Evolutionary conservation across 2,113 vertebrate species (phyloP).

Genomic region (Psilopogon haemacephalus): DNA sequence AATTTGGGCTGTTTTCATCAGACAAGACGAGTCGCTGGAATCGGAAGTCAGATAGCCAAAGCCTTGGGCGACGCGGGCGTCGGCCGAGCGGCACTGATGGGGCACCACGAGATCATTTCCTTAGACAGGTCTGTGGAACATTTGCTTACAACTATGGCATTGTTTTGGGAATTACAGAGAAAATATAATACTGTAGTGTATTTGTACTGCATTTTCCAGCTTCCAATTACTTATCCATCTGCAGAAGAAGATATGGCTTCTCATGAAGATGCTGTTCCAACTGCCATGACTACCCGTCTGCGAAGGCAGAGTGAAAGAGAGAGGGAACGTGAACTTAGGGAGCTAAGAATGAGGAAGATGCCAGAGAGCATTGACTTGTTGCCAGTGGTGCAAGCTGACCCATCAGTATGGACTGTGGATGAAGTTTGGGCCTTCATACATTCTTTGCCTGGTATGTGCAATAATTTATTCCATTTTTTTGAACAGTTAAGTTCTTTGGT

Average conservation of each 20-base stretch:
- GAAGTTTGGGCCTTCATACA: constrained; percentile 94
- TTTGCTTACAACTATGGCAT: constrained; percentile 65
- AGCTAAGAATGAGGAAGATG: constrained; percentile 79
- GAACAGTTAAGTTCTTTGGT: neutral
- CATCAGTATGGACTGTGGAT: constrained; percentile 92
- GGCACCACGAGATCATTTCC: constrained; percentile 81
- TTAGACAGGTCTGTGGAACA: constrained; percentile 86
- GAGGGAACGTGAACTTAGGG: constrained; percentile 78
- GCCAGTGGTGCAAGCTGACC: constrained; percentile 81
- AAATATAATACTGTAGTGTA: constrained; percentile 74
- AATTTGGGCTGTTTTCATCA: constrained; percentile 78
- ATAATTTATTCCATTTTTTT: neutral
- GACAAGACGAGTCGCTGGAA: constrained; percentile 81
- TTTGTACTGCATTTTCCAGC: constrained; percentile 81
- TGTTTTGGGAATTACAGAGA: constrained; percentile 64
- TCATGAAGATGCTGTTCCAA: constrained; percentile 80
- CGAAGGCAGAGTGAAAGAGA: constrained; percentile 82
- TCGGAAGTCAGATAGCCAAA: constrained; percentile 80
- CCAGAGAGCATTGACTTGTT: constrained; percentile 79
- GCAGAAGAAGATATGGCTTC: constrained; percentile 77
- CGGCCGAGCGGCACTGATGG: constrained; percentile 83
- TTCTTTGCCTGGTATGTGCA: constrained; percentile 88
- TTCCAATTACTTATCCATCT: constrained; percentile 80
- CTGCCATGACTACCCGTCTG: constrained; percentile 86
- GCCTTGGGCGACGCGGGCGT: constrained; percentile 83